phyloP scores from a whole-genome alignment of 2,113 vertebrate genomes.

The Isichthys henryi region DNA sequence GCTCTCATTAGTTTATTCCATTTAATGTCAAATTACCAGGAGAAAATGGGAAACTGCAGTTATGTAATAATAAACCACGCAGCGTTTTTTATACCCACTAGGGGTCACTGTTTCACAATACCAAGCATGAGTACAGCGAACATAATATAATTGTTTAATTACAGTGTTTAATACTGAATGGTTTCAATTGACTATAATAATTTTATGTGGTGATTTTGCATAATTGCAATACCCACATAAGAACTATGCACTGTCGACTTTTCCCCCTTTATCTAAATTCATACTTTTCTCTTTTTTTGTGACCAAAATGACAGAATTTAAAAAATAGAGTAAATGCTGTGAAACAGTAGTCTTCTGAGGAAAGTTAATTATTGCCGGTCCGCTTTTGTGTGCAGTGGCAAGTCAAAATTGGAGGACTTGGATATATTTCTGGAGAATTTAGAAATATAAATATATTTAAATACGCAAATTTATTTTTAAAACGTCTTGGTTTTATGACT shows the following conservation, averaged over 20 bases:
- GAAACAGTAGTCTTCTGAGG: not conserved
- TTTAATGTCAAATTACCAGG: not conserved
- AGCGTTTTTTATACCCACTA: not conserved
- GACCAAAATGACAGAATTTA: not conserved
- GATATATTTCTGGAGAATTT: not conserved
- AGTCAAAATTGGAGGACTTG: not conserved
- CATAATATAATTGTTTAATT: not conserved
- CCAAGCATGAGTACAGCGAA: not conserved
- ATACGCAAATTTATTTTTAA: not conserved
- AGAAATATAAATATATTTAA: not conserved
- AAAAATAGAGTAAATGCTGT: not conserved
- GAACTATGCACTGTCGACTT: not conserved
- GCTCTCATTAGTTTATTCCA: not conserved
- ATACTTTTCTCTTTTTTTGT: not conserved
- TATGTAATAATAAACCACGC: conserved; percentile 6
- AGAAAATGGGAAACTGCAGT: not conserved
- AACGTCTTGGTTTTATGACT: not conserved
- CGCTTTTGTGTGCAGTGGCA: not conserved
- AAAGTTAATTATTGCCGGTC: not conserved
- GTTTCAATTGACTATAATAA: not conserved
- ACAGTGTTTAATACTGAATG: conserved; percentile 1
- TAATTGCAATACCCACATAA: not conserved
- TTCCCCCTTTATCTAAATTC: not conserved
- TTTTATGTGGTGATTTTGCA: not conserved
- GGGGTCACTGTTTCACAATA: conserved; percentile 19